Percentiles rank a stretch among this genome's conserved stretches.
Evolutionary conservation across 2,797 vertebrate genomes (phyloP).

Genomic region (Ambastaia sidthimunki): DNA sequence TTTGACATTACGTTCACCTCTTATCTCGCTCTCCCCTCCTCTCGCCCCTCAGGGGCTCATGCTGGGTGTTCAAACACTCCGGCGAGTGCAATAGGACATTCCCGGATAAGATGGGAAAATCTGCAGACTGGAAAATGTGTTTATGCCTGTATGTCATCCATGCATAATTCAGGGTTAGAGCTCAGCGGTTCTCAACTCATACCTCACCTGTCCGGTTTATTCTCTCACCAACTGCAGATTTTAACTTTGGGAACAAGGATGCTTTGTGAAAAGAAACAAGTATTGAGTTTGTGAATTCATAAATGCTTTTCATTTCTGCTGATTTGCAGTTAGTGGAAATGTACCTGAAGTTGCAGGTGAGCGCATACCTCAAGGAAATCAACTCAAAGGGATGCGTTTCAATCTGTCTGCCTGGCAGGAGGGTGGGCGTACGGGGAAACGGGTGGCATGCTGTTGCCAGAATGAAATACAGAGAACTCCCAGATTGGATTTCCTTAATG

Average conservation of each 20-base stretch:
- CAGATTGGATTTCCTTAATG: slow-evolving; percentile 73
- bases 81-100: slow-evolving; percentile 44
- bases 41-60: slow-evolving; percentile 35
- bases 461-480: slow-evolving; percentile 54
- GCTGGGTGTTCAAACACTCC: slow-evolving; percentile 55
- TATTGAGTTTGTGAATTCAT: background rate
- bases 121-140: slow-evolving; percentile 56
- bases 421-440: background rate
- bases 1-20: slow-evolving; percentile 54
- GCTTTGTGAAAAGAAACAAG: background rate
- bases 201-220: slow-evolving; percentile 38
- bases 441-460: slow-evolving; percentile 45
- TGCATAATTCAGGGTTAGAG: slow-evolving; percentile 48
- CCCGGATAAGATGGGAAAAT: slow-evolving; percentile 51
- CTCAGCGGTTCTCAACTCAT: background rate
- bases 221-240: slow-evolving; percentile 14
- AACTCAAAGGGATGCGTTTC: slow-evolving; percentile 1
- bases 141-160: slow-evolving; percentile 52
- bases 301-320: slow-evolving; percentile 1
- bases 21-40: slow-evolving; percentile 53
- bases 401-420: slow-evolving; percentile 6
- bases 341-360: slow-evolving; percentile 8
- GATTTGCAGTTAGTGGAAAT: background rate
- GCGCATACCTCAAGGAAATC: background rate
- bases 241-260: slow-evolving; percentile 13